Conservation (phyloP, 2,888 invertebrate genomes). For the Platycheirus rosarum region DNA sequence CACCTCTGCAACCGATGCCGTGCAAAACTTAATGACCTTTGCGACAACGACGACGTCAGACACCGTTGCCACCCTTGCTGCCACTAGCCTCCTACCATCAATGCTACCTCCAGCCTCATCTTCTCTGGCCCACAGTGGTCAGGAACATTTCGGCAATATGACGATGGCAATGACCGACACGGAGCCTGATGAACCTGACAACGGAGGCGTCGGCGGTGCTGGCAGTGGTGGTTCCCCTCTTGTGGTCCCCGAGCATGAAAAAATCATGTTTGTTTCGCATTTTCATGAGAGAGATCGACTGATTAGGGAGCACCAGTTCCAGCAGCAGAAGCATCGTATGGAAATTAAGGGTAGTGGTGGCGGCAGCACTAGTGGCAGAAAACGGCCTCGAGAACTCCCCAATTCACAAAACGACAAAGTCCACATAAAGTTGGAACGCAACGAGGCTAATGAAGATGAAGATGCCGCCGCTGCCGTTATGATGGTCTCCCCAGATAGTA, state of each 20-base stretch:
- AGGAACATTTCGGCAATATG: slow-evolving; percentile 68
- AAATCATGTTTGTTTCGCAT: slow-evolving; percentile 81
- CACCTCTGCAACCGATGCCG: slow-evolving; percentile 11
- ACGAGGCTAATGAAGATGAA: slow-evolving; percentile 56
- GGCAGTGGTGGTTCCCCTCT: slow-evolving; percentile 36
- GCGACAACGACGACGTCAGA: slow-evolving; percentile 53
- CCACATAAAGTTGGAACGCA: slow-evolving; percentile 56
- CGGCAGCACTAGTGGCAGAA: slow-evolving; percentile 44
- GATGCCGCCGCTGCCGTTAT: slow-evolving; percentile 63
- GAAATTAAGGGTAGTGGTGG: slow-evolving; percentile 62
- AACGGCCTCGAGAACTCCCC: slow-evolving; percentile 47
- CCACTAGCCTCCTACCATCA: slow-evolving; percentile 45
- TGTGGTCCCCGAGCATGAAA: slow-evolving; percentile 76
- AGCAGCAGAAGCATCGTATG: slow-evolving; percentile 78
- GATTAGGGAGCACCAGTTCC: slow-evolving; percentile 82
- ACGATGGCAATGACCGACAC: slow-evolving; percentile 66
- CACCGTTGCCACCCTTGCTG: slow-evolving; percentile 48
- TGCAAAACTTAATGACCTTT: slow-evolving; percentile 72
- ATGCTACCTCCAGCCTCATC: slow-evolving; percentile 60
- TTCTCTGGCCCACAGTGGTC: slow-evolving; percentile 72
- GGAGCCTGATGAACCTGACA: slow-evolving; percentile 40
- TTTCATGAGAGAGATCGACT: slow-evolving; percentile 83
- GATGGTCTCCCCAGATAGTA: slow-evolving; percentile 58
- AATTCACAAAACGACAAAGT: slow-evolving; percentile 46
- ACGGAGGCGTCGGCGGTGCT: slow-evolving; percentile 29